A percentile compares a stretch with the other conserved stretches of the same genome.
Conservation (phyloP, 2,797 vertebrate genomes). For the Crocidura indochinensis region DNA sequence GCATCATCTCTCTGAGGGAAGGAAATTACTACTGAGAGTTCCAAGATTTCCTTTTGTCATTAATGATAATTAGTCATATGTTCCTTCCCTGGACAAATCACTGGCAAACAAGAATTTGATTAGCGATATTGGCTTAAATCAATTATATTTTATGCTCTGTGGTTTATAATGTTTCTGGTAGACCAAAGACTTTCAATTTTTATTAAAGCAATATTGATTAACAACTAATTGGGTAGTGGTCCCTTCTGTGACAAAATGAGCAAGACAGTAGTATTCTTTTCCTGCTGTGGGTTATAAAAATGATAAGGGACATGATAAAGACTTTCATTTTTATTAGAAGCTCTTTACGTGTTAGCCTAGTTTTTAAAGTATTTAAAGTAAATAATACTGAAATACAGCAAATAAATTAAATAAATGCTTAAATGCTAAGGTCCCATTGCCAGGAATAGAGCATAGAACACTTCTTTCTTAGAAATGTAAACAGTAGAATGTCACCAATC, state of each 20-base stretch:
- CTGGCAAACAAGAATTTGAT: constrained; percentile 57
- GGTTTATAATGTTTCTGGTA: constrained; percentile 40
- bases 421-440: background rate
- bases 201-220: background rate
- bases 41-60: background rate
- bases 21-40: background rate
- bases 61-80: constrained; percentile 1
- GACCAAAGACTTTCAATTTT: background rate
- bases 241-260: background rate
- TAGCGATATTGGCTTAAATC: background rate
- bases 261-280: background rate
- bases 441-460: background rate
- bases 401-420: too few relatives aligned
- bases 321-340: background rate
- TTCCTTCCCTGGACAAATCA: constrained; percentile 18
- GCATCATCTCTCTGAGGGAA: background rate
- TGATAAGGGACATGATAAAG: background rate
- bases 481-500: background rate
- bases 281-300: background rate
- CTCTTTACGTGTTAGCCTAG: background rate
- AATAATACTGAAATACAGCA: background rate
- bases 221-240: background rate
- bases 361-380: background rate
- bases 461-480: background rate
- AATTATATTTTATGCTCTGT: background rate